Base-by-base conservation (phyloP, 2,888 invertebrate genomes). In the Neocrepidodera transversa region DNA sequence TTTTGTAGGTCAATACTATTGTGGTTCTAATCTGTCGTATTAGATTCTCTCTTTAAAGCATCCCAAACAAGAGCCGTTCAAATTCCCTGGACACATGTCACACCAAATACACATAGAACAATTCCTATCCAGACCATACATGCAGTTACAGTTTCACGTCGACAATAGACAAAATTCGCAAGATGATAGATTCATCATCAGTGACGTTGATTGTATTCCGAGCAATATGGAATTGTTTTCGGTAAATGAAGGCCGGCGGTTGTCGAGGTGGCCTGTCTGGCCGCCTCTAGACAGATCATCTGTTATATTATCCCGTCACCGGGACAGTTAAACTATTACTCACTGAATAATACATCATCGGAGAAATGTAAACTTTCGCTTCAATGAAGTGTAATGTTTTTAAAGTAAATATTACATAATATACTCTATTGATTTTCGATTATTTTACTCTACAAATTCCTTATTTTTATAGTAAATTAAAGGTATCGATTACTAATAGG, bases 111-210 rank as follows among this genome's bases (percentile, higher is more conserved):
- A 16, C 17, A 20, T 17, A 10, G 26, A 51, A 48, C 20, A 35
- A 35, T 48, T 48, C 13, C 18, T 20, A 20, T 35, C 18, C 35
- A 8, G 17, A 38, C 14, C 51, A 38, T 10, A 51, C 17, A 17
- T 28, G 50, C 36, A 20, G 43, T 26, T 26, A 8, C 4, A 42
- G 42, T 14, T 43, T n/a, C 23, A 26, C 17, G 45, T 53, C 23
- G 14, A 58, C 58, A 36, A 74, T 72, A 69, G 72, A 68, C 67
- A 67, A 67, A 63, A 65, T 67, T 67, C 68, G 62, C 69, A 70
- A 70, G 72, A 72, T 75, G 74, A 74, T 74, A 73, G 74, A 76
- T 75, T 73, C 74, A 73, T 75, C 74, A 74, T 70, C 68, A 68
- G 69, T 71, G 74, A 75, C 74, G 72, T 74, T 76, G 74, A 74